A percentile compares a stretch with the other conserved stretches of the same genome.
Evolutionary conservation across 2,888 invertebrate species (phyloP).

Genomic region (Boloria selene): DNA sequence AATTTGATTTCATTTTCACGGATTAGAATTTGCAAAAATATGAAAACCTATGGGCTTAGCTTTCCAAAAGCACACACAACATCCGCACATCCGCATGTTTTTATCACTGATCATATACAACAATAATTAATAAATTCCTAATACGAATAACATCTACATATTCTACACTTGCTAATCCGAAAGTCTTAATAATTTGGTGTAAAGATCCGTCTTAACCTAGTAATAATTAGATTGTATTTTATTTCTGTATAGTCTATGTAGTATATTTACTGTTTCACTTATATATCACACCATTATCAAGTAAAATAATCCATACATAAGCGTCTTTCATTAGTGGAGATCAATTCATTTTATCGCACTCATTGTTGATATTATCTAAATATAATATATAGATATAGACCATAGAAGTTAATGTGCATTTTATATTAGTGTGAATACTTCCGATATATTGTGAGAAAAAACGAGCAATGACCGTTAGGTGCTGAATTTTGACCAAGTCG

Average conservation of each 20-base stretch:
- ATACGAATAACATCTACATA: conserved; percentile 71
- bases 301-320: conserved; percentile 33
- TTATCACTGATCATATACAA: conserved; percentile 52
- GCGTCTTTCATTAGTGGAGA: conserved; percentile 28
- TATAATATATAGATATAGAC: conserved; percentile 1
- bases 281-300: conserved; percentile 35
- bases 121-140: conserved; percentile 53
- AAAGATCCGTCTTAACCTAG: conserved; percentile 76
- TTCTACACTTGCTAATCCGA: conserved; percentile 68
- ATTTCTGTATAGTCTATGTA: conserved; percentile 7
- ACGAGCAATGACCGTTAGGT: conserved; percentile 20
- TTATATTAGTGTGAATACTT: conserved; percentile 27
- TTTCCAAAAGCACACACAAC: conserved; percentile 39
- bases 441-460: conserved; percentile 20
- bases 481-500: conserved; percentile 18
- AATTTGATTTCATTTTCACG: too few species aligned
- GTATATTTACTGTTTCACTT: conserved; percentile 30
- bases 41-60: conserved; percentile 36
- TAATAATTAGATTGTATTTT: conserved; percentile 27
- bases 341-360: conserved; percentile 25
- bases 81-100: conserved; percentile 38
- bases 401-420: conserved; percentile 27
- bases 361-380: conserved; percentile 25
- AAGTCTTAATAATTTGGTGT: conserved; percentile 80
- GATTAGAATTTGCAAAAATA: conserved; percentile 17